phyloP scores from a whole-genome alignment of 2,888 invertebrate genomes.

The Stratiomys singularior region DNA sequence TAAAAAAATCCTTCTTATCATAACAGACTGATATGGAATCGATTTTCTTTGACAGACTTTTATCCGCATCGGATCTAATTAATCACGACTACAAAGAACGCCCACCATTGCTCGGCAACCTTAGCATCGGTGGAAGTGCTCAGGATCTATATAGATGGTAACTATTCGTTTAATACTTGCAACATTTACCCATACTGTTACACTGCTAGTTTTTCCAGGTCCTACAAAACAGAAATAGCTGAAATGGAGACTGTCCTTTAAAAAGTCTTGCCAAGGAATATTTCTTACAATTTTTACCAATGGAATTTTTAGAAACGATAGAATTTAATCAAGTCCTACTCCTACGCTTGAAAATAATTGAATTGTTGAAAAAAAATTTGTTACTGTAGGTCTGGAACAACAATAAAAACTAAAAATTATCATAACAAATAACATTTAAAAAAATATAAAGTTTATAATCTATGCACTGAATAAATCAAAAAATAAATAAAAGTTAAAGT shows the following conservation, averaged over 20 bases:
- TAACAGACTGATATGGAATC: not conserved
- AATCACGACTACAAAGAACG: conserved; percentile 68
- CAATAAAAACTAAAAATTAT: not conserved
- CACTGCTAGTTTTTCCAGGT: conserved; percentile 58
- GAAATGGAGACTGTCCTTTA: conserved; percentile 95
- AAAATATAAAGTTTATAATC: conserved; percentile 3
- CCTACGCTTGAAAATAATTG: not conserved
- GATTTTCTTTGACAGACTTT: conserved; percentile 63
- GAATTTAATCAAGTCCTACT: not conserved
- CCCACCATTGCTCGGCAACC: conserved; percentile 67
- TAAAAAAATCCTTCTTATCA: not conserved
- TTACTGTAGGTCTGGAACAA: conserved; percentile 29
- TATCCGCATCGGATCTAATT: conserved; percentile 72
- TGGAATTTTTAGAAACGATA: not conserved
- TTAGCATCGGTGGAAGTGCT: conserved; percentile 66
- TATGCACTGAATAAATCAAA: not conserved
- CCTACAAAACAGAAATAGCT: conserved; percentile 78
- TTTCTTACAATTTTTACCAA: conserved; percentile 27
- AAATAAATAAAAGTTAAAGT: conserved; percentile 26
- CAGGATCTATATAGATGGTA: conserved; percentile 67
- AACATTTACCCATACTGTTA: conserved; percentile 36
- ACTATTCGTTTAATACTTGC: conserved; percentile 50
- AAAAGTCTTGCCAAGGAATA: conserved; percentile 57
- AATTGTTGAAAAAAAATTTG: conserved; percentile 33
- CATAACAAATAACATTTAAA: not conserved